A percentile compares a stretch with the other conserved stretches of the same genome.
These are phyloP conservation scores for Cyphomyrus plagiostoma DNA, from an alignment of 2,113 vertebrate species.

Conservation along the genomic window DNA sequence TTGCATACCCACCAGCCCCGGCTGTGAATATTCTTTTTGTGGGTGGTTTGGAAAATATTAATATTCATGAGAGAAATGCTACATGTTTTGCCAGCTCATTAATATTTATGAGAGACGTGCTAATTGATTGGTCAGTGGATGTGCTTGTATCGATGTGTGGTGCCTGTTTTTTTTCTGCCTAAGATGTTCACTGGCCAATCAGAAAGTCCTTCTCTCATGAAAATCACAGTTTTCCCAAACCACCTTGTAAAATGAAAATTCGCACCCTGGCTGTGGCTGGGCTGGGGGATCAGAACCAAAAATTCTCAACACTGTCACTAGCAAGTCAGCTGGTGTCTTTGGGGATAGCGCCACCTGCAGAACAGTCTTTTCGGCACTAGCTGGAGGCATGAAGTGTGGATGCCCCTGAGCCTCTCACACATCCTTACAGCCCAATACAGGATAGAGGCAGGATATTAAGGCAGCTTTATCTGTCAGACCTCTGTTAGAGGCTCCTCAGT, in stretches of 20 bases:
- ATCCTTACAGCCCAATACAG: not conserved
- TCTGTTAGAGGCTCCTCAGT: not conserved
- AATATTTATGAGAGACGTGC: no score
- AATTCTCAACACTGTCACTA: not conserved
- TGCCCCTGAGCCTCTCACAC: not conserved
- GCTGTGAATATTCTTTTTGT: not conserved
- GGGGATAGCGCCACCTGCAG: not conserved
- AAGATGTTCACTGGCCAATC: no score
- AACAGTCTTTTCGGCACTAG: not conserved
- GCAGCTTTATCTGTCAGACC: not conserved
- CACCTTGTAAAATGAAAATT: no score
- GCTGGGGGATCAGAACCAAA: not conserved
- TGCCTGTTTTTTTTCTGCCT: no score
- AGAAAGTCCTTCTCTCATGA: no score
- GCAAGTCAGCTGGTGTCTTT: not conserved
- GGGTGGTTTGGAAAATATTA: no score
- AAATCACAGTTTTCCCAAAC: no score
- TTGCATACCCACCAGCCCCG: not conserved
- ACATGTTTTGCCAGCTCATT: no score
- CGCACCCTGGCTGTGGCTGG: not conserved
- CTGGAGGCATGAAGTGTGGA: not conserved
- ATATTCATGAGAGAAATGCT: no score
- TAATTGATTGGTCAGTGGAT: no score
- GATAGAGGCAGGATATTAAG: not conserved
- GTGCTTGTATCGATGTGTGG: no score